A percentile compares a stretch with the other conserved stretches of the same genome.
Evolutionary conservation across 1,140 invertebrate species (phyloP).

Genomic region (Macrobrachium rosenbergii): DNA sequence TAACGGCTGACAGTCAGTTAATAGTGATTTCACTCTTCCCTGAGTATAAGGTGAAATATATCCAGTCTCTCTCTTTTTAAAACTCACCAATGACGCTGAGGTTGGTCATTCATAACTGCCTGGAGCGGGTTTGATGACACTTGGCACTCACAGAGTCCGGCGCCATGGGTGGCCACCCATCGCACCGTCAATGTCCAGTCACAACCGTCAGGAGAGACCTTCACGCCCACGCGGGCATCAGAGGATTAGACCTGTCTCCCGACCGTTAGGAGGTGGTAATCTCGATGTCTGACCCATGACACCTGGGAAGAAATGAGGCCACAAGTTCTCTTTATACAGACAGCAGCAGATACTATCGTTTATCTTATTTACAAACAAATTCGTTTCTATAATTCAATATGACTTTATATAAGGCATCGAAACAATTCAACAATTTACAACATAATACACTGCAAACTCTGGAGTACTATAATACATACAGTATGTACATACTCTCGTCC

Average conservation of each 20-base stretch:
- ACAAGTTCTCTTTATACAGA: no score
- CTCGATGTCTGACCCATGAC: slow-evolving; percentile 85
- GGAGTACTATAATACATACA: no score
- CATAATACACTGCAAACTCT: no score
- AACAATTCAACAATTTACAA: no score
- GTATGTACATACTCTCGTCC: no score
- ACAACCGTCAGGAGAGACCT: slow-evolving; percentile 61
- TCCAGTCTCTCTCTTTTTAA: no score
- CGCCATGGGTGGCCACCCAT: slow-evolving; percentile 67
- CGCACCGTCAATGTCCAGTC: slow-evolving; percentile 86
- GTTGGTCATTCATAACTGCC: slow-evolving; percentile 67
- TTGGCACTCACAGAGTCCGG: slow-evolving; percentile 72
- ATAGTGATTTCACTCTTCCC: no score
- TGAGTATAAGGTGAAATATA: no score
- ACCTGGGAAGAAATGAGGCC: slow-evolving; percentile 74
- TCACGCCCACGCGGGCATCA: slow-evolving; percentile 83
- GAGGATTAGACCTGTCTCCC: slow-evolving; percentile 86
- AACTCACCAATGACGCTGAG: slow-evolving; percentile 69
- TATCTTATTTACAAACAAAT: no score
- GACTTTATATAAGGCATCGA: no score
- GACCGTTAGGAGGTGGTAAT: slow-evolving; percentile 85
- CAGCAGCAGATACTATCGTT: no score
- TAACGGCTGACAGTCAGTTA: neutral
- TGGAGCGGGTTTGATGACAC: slow-evolving; percentile 70
- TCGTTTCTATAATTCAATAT: no score